A percentile compares a stretch with the other conserved stretches of the same genome.
These are phyloP conservation scores for Disparrhopalites patrizii DNA, from an alignment of 2,888 invertebrate genomes.

Conservation along the genomic window DNA sequence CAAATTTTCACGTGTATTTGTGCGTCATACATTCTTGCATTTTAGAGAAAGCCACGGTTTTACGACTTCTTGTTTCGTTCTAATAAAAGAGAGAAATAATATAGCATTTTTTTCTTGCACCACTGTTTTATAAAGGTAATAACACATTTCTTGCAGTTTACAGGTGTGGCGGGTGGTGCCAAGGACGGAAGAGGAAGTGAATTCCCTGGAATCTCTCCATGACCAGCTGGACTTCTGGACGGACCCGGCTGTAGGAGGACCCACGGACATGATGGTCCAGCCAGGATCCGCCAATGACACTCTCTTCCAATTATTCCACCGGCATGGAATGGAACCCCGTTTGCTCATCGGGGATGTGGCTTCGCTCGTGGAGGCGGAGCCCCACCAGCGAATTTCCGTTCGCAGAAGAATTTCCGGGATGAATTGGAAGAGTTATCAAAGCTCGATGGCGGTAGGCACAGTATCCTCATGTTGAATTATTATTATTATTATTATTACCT, in stretches of 20 bases:
- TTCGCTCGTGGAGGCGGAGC: not conserved
- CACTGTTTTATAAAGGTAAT: too few relatives aligned
- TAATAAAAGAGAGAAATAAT: too few relatives aligned
- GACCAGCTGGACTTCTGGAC: slow-evolving; percentile 60
- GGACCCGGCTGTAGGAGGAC: slow-evolving; percentile 56
- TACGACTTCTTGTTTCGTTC: too few relatives aligned
- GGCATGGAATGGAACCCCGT: slow-evolving; percentile 62
- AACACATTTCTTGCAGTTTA: slow-evolving; percentile 30
- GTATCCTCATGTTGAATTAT: not conserved
- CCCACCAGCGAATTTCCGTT: slow-evolving; percentile 7
- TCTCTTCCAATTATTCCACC: slow-evolving; percentile 59
- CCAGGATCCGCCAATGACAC: slow-evolving; percentile 59
- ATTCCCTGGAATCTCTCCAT: slow-evolving; percentile 54
- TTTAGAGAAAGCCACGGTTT: too few relatives aligned
- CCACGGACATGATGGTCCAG: slow-evolving; percentile 62
- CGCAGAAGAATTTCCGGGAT: slow-evolving; percentile 28
- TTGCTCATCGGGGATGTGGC: slow-evolving; percentile 68
- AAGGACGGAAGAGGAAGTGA: slow-evolving; percentile 53
- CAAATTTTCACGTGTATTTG: too few relatives aligned
- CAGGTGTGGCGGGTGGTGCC: slow-evolving; percentile 53
- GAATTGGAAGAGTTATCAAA: slow-evolving; percentile 40
- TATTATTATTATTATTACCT: too few relatives aligned
- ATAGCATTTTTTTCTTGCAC: too few relatives aligned
- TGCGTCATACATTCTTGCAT: too few relatives aligned
- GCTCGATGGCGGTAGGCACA: slow-evolving; percentile 29